Evolutionary conservation across 2,888 invertebrate species (phyloP).

Genomic region (Pharmacophagus antenor): DNA sequence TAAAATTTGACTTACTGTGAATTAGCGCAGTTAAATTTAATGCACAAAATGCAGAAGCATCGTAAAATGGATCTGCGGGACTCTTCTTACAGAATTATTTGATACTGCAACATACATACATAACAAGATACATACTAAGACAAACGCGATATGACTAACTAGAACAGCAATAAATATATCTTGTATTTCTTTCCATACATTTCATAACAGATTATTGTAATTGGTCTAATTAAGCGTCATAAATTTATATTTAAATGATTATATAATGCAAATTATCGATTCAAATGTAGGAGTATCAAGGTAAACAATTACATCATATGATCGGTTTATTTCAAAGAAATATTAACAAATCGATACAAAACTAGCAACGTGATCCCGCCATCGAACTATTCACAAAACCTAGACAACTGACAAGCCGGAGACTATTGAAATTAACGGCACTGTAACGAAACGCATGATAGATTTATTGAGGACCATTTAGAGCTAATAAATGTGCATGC

Average conservation of each 20-base stretch:
- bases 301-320: conserved; percentile 33
- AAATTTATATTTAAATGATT: conserved; percentile 16
- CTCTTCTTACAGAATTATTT: conserved; percentile 22
- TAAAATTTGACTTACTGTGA: conserved; percentile 38
- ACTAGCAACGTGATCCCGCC: conserved; percentile 25
- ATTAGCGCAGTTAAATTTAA: conserved; percentile 35
- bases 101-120: too few relatives aligned
- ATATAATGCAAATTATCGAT: conserved; percentile 22
- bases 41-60: conserved; percentile 27
- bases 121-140: conserved; percentile 4
- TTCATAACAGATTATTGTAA: conserved; percentile 14
- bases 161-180: background rate
- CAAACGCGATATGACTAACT: conserved; percentile 6
- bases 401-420: conserved; percentile 42
- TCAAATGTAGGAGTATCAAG: conserved; percentile 28
- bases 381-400: conserved; percentile 48
- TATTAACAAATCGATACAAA: conserved; percentile 34
- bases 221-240: conserved; percentile 13
- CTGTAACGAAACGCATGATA: conserved; percentile 46
- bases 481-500: conserved; percentile 30
- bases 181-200: conserved; percentile 11
- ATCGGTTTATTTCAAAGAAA: conserved; percentile 40
- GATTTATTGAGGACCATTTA: conserved; percentile 38
- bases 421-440: conserved; percentile 54
- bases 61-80: conserved; percentile 25